These are phyloP conservation scores for Heliothis subflexa DNA, from an alignment of 1,140 invertebrate species.

Conservation along the genomic window DNA sequence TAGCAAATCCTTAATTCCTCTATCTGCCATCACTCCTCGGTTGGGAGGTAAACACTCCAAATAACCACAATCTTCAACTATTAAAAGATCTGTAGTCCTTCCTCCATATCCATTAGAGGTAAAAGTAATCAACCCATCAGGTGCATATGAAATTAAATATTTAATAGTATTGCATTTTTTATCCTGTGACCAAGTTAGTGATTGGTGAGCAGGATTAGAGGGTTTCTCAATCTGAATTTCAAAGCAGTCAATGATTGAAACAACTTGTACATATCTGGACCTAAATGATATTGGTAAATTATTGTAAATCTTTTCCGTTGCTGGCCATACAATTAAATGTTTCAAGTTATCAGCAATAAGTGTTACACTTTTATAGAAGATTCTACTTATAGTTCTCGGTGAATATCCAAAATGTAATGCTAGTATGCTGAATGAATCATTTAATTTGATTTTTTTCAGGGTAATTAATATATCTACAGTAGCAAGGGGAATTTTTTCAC, in stretches of 20 bases:
- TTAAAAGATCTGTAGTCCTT: slow-evolving; percentile 65
- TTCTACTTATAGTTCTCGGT: slow-evolving; percentile 49
- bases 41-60: slow-evolving; percentile 51
- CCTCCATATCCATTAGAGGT: slow-evolving; percentile 78
- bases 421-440: slow-evolving; percentile 46
- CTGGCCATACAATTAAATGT: slow-evolving; percentile 31
- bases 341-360: slow-evolving; percentile 43
- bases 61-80: slow-evolving; percentile 68
- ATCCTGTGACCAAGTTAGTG: slow-evolving; percentile 69
- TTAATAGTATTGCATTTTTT: slow-evolving; percentile 76
- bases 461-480: slow-evolving; percentile 46
- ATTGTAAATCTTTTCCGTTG: background rate
- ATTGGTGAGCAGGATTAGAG: slow-evolving; percentile 47
- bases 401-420: slow-evolving; percentile 49
- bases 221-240: background rate
- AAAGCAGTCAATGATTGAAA: background rate
- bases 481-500: slow-evolving; percentile 41
- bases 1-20: slow-evolving; percentile 68
- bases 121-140: slow-evolving; percentile 79
- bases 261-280: background rate
- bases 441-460: slow-evolving; percentile 46
- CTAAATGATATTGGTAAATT: background rate
- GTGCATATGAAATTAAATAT: slow-evolving; percentile 77
- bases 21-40: slow-evolving; percentile 64
- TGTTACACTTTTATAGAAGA: slow-evolving; percentile 49